Evolutionary conservation across 2,113 vertebrate genomes (phyloP), one percentile per base, ranked within the genome.

Genomic region (Arothron firmamentum): DNA sequence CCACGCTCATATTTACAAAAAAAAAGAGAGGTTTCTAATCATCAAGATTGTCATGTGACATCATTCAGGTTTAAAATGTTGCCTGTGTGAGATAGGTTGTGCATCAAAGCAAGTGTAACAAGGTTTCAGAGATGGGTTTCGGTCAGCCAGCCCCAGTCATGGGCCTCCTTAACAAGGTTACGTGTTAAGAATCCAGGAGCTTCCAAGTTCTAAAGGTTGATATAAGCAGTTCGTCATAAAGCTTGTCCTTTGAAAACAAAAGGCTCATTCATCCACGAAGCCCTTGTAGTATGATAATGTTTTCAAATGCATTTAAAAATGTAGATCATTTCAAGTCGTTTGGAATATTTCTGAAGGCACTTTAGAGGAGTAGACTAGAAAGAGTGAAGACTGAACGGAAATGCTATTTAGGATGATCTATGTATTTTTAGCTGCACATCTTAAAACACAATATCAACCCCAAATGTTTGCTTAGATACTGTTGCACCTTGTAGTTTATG

Each of bases 41-140:
- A 86, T 89, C 82, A 56, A 72, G 85, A 80, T 88, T 87, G 87
- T 89, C 85, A 87, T 88, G 85, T 86, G 83, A 85, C 85, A 85
- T 89, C 76, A 81, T 89, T 88, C 88, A 89, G 85, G 65, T 70
- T 56, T 75, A 78, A 71, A 84, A 85, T 86, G 83, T 75, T 81
- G 82, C 83, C 69, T 51, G 80, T 77, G 60, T 72, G 76, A 88
- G 83, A 72, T 50, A 58, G 74, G 77, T 75, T 85, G 81, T 86
- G 85, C 84, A 88, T 89, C 88, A 90, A 80, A 85, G 82, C 55
- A 78, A 74, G 48, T 64, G 69, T 90, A 91, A 90, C 85, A 85
- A 89, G 85, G 82, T 91, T 91, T 91, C 67, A 12, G 68, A 87
- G 79, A 88, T 88, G 83, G 80, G 66, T 75, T 86, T 87, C 74